phyloP scores from a whole-genome alignment of 2,797 vertebrate species.

The Xiphophorus birchmanni region DNA sequence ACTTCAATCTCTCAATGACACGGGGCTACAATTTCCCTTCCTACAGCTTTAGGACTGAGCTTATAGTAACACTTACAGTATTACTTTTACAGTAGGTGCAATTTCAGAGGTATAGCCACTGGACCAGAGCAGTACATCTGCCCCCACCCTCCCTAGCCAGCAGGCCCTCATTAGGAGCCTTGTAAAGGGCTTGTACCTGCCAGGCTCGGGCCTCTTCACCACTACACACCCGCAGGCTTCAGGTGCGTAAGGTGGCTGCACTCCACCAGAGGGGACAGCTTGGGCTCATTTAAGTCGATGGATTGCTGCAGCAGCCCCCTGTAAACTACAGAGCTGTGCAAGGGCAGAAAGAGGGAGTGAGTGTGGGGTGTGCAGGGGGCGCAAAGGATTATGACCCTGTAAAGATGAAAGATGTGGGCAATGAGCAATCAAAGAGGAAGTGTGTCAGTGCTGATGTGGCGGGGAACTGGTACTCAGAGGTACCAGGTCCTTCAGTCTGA shows the following conservation, averaged over 20 bases:
- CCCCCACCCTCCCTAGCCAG: slow-evolving; percentile 66
- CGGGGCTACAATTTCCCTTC: slow-evolving; percentile 70
- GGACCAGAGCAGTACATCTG: slow-evolving; percentile 61
- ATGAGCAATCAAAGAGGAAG: slow-evolving; percentile 83
- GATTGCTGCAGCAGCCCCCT: slow-evolving; percentile 69
- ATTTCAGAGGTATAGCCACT: slow-evolving; percentile 59
- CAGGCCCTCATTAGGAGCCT: slow-evolving; percentile 80
- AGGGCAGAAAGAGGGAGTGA: slow-evolving; percentile 56
- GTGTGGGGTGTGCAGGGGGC: slow-evolving; percentile 57
- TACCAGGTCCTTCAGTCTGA: slow-evolving; percentile 48
- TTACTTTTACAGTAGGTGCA: slow-evolving; percentile 66
- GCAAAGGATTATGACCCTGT: slow-evolving; percentile 83
- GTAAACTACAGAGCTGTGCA: slow-evolving; percentile 66
- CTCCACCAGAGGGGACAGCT: slow-evolving; percentile 75
- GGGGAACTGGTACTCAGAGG: slow-evolving; percentile 72
- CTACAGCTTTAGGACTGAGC: slow-evolving; percentile 70
- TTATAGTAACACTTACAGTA: slow-evolving; percentile 71
- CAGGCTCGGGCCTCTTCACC: slow-evolving; percentile 65
- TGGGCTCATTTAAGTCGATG: slow-evolving; percentile 74
- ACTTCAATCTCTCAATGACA: slow-evolving; percentile 56
- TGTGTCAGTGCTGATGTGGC: slow-evolving; percentile 77
- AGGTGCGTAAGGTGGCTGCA: slow-evolving; percentile 81
- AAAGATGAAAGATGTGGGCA: slow-evolving; percentile 84
- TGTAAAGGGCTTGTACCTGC: slow-evolving; percentile 79
- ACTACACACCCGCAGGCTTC: slow-evolving; percentile 66